Conservation (phyloP, 35 echinoderm and acorn worm species). For the Patiria miniata region DNA sequence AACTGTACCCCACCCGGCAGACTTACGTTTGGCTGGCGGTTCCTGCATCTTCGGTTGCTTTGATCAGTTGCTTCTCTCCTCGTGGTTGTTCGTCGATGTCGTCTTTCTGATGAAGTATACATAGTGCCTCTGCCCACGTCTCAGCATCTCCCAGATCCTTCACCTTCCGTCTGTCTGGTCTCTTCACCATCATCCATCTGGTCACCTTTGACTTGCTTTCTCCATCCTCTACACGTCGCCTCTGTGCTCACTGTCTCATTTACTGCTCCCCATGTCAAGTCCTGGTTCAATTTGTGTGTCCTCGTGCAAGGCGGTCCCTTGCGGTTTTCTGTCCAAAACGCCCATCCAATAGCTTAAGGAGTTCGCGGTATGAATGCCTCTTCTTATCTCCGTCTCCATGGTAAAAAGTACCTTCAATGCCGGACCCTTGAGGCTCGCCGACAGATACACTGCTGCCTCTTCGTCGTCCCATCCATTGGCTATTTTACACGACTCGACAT, state of each 20-base stretch:
- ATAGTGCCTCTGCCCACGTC: background rate
- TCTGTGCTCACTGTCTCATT: background rate
- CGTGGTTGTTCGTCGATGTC: background rate
- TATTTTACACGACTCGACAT: too few relatives aligned
- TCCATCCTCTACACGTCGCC: background rate
- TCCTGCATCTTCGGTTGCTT: background rate
- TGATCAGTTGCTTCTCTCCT: background rate
- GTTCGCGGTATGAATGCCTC: background rate
- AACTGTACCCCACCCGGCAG: background rate
- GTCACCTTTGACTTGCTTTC: too few relatives aligned
- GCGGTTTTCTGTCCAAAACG: constrained; percentile 50
- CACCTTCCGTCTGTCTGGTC: too few relatives aligned
- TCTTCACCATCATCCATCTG: background rate
- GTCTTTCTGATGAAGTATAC: background rate
- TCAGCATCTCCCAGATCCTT: background rate
- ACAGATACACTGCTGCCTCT: background rate
- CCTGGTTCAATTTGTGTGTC: background rate
- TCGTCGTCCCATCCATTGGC: constrained; percentile 26
- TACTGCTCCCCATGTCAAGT: background rate
- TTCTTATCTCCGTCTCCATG: background rate
- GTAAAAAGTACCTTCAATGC: background rate
- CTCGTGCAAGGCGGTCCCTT: too few relatives aligned
- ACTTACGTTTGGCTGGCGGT: background rate
- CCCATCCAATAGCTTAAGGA: background rate
- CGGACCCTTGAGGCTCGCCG: constrained; percentile 26